A percentile compares a stretch with the other conserved stretches of the same genome.
phyloP scores from a whole-genome alignment of 2,797 vertebrate species.

The Uromys caudimaculatus region DNA sequence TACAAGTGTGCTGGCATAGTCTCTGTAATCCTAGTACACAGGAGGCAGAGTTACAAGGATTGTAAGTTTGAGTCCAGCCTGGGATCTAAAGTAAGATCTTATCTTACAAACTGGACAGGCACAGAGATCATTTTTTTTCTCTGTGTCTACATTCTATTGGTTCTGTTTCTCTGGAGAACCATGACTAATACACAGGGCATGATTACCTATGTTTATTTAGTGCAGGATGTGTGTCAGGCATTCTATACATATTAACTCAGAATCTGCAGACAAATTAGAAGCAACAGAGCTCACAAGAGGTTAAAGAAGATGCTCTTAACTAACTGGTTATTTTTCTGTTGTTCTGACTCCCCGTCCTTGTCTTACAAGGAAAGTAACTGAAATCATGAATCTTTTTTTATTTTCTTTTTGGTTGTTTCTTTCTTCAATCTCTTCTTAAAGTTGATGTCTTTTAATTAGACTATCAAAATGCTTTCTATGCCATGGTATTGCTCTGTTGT shows the following conservation, averaged over 20 bases:
- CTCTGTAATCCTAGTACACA: background rate
- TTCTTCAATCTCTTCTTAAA: background rate
- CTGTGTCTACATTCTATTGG: background rate
- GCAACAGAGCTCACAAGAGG: conserved; percentile 19
- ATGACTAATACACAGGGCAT: conserved; percentile 2
- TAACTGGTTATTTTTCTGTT: background rate
- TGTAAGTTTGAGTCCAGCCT: background rate
- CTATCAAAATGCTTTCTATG: background rate
- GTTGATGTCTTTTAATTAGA: background rate
- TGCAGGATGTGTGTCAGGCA: conserved; percentile 48
- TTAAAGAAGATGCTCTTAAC: conserved; percentile 14
- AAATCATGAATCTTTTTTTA: no score
- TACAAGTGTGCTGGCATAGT: background rate
- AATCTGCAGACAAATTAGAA: conserved; percentile 25
- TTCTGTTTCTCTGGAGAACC: conserved; percentile 8
- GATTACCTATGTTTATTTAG: conserved; percentile 47
- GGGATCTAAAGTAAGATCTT: background rate
- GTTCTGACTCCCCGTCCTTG: background rate
- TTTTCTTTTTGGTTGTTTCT: background rate
- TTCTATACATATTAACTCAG: conserved; percentile 59
- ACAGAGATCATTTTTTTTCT: background rate
- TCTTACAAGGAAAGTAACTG: background rate
- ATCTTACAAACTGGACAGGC: background rate
- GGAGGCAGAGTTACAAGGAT: background rate
- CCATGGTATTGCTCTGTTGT: background rate